Conservation (phyloP, 2,797 vertebrate genomes). For the Hippocampus kuda region DNA sequence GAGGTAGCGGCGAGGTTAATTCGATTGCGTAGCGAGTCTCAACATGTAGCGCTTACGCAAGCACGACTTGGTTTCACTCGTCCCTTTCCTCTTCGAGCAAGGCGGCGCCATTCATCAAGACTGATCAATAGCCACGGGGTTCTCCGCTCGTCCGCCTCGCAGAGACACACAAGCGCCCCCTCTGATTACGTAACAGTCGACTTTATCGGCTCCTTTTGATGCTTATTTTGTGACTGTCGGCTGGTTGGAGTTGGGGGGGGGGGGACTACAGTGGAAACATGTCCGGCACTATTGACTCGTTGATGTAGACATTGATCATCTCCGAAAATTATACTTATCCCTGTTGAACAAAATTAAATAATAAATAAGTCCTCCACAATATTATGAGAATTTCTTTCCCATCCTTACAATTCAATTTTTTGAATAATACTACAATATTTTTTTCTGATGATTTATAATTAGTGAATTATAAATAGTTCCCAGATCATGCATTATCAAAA, state of each 20-base stretch:
- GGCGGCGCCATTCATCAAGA: constrained; percentile 52
- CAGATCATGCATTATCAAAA: too few relatives aligned
- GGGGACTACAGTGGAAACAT: constrained; percentile 2
- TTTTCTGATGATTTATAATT: too few relatives aligned
- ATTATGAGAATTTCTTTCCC: neutral
- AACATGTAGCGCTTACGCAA: constrained; percentile 43
- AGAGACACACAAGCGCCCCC: constrained; percentile 24
- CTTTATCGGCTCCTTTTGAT: constrained; percentile 55
- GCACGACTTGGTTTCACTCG: constrained; percentile 26
- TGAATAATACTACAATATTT: neutral
- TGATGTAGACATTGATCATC: neutral
- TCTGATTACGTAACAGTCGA: constrained; percentile 55
- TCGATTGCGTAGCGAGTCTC: constrained; percentile 21
- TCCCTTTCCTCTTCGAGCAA: constrained; percentile 17
- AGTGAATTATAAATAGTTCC: too few relatives aligned
- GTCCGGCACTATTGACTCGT: constrained; percentile 15
- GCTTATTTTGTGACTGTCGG: constrained; percentile 54
- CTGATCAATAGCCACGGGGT: constrained; percentile 52
- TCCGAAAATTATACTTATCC: neutral
- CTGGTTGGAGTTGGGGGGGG: constrained; percentile 33
- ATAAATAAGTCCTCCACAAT: too few relatives aligned
- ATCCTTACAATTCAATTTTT: neutral
- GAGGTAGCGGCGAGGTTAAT: constrained; percentile 24
- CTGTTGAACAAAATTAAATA: neutral
- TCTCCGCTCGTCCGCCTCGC: constrained; percentile 34